Percentiles rank a stretch among this genome's conserved stretches.
phyloP scores from a whole-genome alignment of 2,113 vertebrate species.

The Oriolus oriolus region DNA sequence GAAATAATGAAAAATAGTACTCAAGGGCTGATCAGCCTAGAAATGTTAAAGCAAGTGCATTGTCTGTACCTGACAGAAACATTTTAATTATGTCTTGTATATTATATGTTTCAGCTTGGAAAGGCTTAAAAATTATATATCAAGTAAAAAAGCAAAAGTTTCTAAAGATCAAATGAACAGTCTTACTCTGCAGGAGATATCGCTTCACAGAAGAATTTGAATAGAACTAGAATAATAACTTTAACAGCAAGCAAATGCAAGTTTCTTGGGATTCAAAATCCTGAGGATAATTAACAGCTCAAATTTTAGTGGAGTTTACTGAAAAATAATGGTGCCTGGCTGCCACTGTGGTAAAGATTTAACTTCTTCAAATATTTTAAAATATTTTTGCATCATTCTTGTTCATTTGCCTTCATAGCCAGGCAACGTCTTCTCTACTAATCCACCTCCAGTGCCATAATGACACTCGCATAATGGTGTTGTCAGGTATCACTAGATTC shows the following conservation, averaged over 20 bases:
- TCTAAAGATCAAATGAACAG: not conserved
- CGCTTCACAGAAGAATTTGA: not conserved
- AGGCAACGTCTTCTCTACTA: accelerated
- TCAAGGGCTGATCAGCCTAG: not conserved
- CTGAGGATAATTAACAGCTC: not conserved
- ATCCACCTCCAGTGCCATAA: not conserved
- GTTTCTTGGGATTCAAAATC: not conserved
- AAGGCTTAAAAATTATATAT: not conserved
- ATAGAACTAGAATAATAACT: not conserved
- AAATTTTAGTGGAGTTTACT: not conserved
- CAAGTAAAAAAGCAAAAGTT: not conserved
- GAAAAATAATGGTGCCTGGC: not conserved
- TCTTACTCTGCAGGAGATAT: not conserved
- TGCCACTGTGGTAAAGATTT: not conserved
- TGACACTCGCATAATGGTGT: not conserved
- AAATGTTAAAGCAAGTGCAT: not conserved
- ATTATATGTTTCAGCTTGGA: not conserved
- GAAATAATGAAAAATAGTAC: not conserved
- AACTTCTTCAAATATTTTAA: not conserved
- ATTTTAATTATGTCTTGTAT: not conserved
- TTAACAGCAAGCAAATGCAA: not conserved
- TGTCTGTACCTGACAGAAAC: not conserved
- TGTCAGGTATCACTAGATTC: not conserved
- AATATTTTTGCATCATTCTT: not conserved
- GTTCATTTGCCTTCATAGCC: not conserved